These are phyloP conservation scores for Catagonus wagneri DNA, from an alignment of 2,113 vertebrate species.

Conservation along the genomic window DNA sequence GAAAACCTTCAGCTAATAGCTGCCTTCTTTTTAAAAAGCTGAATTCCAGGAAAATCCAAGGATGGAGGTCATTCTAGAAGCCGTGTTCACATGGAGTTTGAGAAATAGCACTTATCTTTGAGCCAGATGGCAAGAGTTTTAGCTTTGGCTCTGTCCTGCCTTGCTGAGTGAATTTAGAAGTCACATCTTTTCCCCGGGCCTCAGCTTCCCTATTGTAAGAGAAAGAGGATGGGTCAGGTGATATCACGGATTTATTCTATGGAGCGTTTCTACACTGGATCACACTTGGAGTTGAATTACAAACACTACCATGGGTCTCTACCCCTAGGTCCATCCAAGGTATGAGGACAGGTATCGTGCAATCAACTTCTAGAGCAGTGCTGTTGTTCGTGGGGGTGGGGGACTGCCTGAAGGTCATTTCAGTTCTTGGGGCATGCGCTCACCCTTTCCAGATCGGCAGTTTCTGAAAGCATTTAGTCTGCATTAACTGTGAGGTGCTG, in stretches of 20 bases:
- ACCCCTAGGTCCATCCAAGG: neutral
- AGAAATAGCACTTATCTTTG: neutral
- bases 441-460: conserved; percentile 71
- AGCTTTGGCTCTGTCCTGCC: neutral
- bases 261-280: neutral
- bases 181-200: neutral
- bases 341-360: conserved; percentile 47
- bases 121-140: neutral
- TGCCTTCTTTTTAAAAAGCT: neutral
- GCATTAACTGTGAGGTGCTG: conserved; percentile 58
- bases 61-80: neutral
- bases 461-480: conserved; percentile 50
- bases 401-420: conserved; percentile 69
- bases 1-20: neutral
- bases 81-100: fast-evolving
- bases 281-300: conserved; percentile 16
- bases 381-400: conserved; percentile 67
- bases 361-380: conserved; percentile 62
- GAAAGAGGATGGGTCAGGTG: neutral
- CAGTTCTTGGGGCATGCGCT: conserved; percentile 68
- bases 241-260: neutral
- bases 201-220: neutral
- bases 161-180: neutral
- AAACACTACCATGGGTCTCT: conserved; percentile 44
- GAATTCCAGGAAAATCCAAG: neutral